These are phyloP conservation scores for Drosophila pseudotalamancana DNA, from an alignment of 2,888 invertebrate species.

Conservation along the genomic window DNA sequence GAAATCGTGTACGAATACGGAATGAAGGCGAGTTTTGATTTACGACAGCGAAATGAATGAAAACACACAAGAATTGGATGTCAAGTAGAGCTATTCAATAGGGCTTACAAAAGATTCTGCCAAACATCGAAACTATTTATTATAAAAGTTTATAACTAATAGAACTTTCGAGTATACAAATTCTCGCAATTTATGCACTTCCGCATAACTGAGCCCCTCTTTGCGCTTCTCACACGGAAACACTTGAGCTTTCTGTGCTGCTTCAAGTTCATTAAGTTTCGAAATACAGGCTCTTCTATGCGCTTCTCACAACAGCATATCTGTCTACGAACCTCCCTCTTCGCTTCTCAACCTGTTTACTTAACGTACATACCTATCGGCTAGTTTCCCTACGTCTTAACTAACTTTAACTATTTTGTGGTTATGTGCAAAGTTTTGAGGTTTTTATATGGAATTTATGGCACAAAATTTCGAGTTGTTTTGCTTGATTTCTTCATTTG, in stretches of 20 bases:
- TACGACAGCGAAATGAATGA: slow-evolving; percentile 35
- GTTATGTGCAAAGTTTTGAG: slow-evolving; percentile 25
- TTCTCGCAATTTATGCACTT: background rate
- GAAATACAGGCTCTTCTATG: background rate
- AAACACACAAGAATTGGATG: slow-evolving; percentile 8
- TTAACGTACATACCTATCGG: slow-evolving; percentile 30
- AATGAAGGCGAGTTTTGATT: slow-evolving; percentile 21
- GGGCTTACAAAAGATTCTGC: too few species aligned
- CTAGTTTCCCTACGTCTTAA: slow-evolving; percentile 31
- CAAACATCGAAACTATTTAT: too few species aligned
- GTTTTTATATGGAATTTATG: slow-evolving; percentile 30
- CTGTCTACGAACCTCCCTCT: slow-evolving; percentile 2
- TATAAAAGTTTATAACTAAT: too few species aligned
- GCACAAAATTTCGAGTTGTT: slow-evolving; percentile 21
- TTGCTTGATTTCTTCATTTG: slow-evolving; percentile 3
- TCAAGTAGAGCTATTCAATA: too few species aligned
- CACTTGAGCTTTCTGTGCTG: background rate
- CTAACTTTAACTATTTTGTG: slow-evolving; percentile 27
- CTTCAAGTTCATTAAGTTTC: background rate
- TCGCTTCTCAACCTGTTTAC: slow-evolving; percentile 17
- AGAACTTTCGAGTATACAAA: too few species aligned
- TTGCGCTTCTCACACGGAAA: slow-evolving; percentile 9
- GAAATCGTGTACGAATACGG: slow-evolving; percentile 35
- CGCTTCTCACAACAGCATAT: slow-evolving; percentile 8
- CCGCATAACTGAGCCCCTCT: slow-evolving; percentile 20